Percentiles rank a stretch among this genome's conserved stretches.
These are phyloP conservation scores for Stigmatopora argus DNA, from an alignment of 2,113 vertebrate species.

Conservation along the genomic window DNA sequence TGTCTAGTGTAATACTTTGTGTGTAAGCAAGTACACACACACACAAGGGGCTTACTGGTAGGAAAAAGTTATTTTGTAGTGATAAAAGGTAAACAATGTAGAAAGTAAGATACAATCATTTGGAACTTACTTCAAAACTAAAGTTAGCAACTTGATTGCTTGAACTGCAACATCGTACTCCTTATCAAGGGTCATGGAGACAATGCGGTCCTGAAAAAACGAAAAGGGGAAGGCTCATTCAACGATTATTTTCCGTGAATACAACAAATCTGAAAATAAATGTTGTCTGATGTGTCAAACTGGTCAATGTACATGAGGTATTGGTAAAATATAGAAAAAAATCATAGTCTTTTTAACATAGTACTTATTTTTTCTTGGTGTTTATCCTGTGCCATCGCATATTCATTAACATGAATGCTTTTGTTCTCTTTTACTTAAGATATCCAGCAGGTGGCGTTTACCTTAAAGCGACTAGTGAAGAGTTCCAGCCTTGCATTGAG, in stretches of 20 bases:
- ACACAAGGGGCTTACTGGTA: not conserved
- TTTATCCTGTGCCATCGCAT: no score
- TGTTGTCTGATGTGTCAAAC: not conserved
- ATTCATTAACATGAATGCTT: no score
- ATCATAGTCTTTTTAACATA: not conserved
- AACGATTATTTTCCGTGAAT: not conserved
- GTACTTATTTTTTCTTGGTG: no score
- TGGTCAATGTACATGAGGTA: not conserved
- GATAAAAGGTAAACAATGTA: not conserved
- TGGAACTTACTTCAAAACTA: constrained; percentile 95
- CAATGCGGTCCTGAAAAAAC: constrained; percentile 88
- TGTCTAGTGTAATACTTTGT: not conserved
- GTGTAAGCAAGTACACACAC: not conserved
- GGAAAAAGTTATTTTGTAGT: not conserved
- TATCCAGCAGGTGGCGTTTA: constrained; percentile 66
- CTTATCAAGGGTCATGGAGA: constrained; percentile 98
- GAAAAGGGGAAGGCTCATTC: constrained; percentile 18
- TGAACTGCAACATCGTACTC: constrained; percentile 98
- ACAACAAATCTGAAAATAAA: not conserved
- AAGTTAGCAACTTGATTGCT: constrained; percentile 97
- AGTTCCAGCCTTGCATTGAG: constrained; percentile 97
- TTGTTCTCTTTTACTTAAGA: constrained; percentile 10
- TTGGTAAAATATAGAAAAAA: not conserved
- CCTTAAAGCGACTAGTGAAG: constrained; percentile 99
- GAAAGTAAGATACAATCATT: not conserved